Evolutionary conservation across 2,888 invertebrate genomes (phyloP), one percentile per base, ranked within the genome.

Genomic region (Sylvicola cinctus): DNA sequence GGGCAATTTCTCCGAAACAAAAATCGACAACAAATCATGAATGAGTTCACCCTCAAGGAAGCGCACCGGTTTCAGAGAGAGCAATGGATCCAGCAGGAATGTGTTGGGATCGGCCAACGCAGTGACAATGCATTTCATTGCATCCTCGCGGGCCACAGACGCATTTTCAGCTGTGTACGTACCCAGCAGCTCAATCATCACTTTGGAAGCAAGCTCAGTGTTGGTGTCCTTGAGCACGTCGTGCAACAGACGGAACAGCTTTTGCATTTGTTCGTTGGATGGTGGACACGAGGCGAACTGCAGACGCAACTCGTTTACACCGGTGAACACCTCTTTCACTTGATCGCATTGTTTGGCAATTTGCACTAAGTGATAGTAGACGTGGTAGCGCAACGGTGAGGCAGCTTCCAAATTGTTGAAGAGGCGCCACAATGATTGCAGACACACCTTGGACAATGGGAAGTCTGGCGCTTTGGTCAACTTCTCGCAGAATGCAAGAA

Each of bases 81-180:
- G 63, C 38, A 98, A 63, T 23, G 96, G 95, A 60, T 98, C 98
- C 49, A 98, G 63, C 13, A 96, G 68, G 62, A 91, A 95, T 43
- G 90, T 85, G 50, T 80, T 84, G 11, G 95, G 93, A 60, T 96
- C 95, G 6, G 84, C 90, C 36, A 98, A 62, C 14, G 93, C 93
- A 2, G 95, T 84, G 12, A 85, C 78, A 49, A 98, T 95, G 55
- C 96, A 96, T 49, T 83, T 75, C 49, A 87, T 85, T 2, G 98
- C 96, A 62, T 98, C 96, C 53, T 93, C 91, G 42, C 91, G 69
- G 1, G 96, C 96, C 42, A 88, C 83, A 2, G 87, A 87, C 1
- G 96, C 96, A 61, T 95, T 95, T 49, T 93, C 93, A 39, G 90
- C 80, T 16, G 91, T 93, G 58, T 96, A 98, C 0, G 96, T 95